phyloP scores from a whole-genome alignment of 2,888 invertebrate genomes.

The Lasioglossum oenotherae region DNA sequence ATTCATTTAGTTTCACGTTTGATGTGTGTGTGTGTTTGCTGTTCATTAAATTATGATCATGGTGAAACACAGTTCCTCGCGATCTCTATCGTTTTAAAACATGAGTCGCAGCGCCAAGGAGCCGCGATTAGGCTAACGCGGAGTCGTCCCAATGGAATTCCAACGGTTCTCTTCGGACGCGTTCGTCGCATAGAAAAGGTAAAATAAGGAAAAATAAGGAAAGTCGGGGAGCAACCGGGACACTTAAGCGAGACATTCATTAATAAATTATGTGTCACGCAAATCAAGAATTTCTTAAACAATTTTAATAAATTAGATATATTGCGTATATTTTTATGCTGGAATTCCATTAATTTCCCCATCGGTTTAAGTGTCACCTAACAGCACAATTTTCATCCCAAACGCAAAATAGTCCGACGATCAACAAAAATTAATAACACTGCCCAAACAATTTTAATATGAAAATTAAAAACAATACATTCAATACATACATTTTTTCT shows the following conservation, averaged over 20 bases:
- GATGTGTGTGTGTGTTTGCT: background rate
- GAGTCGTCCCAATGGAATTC: slow-evolving; percentile 48
- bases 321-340: no score
- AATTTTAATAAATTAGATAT: no score
- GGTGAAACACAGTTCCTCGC: background rate
- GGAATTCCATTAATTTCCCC: background rate
- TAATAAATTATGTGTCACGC: background rate
- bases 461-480: no score
- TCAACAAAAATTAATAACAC: no score
- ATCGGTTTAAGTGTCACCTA: no score
- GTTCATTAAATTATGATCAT: background rate
- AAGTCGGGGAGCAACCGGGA: background rate
- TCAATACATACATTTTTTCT: no score
- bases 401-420: no score
- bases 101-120: slow-evolving; percentile 1
- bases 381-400: no score
- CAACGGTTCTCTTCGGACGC: slow-evolving; percentile 45
- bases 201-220: background rate
- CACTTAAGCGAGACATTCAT: background rate
- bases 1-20: no score
- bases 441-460: no score
- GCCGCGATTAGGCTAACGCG: slow-evolving; percentile 51
- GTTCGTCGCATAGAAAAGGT: background rate
- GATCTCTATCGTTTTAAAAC: background rate
- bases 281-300: no score